phyloP scores from a whole-genome alignment of 2,888 invertebrate genomes.

The Trissolcus japonicus region DNA sequence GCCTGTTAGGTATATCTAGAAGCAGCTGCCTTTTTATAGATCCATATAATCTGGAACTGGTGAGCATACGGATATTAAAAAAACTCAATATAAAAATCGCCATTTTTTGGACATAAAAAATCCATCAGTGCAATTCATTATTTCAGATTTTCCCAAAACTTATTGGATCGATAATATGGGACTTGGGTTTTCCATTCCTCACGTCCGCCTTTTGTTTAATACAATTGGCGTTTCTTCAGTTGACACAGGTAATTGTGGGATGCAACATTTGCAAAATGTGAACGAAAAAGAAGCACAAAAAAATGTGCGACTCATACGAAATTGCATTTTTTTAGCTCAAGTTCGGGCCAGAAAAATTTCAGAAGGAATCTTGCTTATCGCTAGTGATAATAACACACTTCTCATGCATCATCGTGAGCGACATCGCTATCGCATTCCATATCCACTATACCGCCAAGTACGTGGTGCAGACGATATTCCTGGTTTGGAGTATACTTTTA shows the following conservation, averaged over 20 bases:
- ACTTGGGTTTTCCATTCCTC: slow-evolving; percentile 79
- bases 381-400: slow-evolving; percentile 78
- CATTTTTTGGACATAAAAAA: background rate
- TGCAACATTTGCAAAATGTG: background rate
- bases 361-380: slow-evolving; percentile 77
- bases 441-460: slow-evolving; percentile 76
- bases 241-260: slow-evolving; percentile 76
- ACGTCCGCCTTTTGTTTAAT: slow-evolving; percentile 79
- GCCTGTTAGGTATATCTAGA: slow-evolving; percentile 77
- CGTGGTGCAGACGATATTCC: slow-evolving; percentile 78
- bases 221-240: slow-evolving; percentile 79
- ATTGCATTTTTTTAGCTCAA: slow-evolving; percentile 73
- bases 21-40: slow-evolving; percentile 79
- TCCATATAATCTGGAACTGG: slow-evolving; percentile 79
- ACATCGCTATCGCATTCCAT: slow-evolving; percentile 76
- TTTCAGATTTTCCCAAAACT: slow-evolving; percentile 77
- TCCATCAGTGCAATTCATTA: background rate
- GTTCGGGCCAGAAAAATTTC: slow-evolving; percentile 77
- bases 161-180: slow-evolving; percentile 78
- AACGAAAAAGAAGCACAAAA: too few species aligned
- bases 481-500: slow-evolving; percentile 78
- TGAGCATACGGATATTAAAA: slow-evolving; percentile 60
- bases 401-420: slow-evolving; percentile 77
- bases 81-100: background rate
- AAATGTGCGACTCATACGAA: too few species aligned